Evolutionary conservation across 1,140 invertebrate genomes (phyloP).

Genomic region (Leguminivora glycinivorella): DNA sequence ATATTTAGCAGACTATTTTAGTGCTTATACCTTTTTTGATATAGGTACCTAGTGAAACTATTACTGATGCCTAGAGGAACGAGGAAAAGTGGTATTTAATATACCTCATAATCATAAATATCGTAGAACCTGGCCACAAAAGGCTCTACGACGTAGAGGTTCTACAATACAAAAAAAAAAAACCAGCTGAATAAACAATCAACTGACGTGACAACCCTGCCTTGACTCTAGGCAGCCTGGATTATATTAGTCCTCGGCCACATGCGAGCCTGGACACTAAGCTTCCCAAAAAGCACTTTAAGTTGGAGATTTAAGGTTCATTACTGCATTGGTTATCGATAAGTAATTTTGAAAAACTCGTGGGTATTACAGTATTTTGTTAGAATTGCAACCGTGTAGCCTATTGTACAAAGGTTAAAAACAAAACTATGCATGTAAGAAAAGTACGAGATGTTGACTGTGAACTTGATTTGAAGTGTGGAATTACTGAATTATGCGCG

Average conservation of each 20-base stretch:
- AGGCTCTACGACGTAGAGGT: slow-evolving; percentile 14
- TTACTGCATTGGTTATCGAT: background rate
- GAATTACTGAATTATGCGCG: slow-evolving; percentile 1
- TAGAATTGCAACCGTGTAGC: background rate
- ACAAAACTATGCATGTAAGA: background rate
- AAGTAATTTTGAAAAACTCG: background rate
- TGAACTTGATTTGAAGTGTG: background rate
- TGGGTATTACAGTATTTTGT: background rate
- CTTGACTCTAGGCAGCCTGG: background rate
- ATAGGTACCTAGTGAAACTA: background rate
- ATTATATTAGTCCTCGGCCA: slow-evolving; percentile 25
- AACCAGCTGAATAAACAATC: background rate
- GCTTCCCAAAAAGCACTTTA: slow-evolving; percentile 9
- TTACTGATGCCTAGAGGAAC: background rate
- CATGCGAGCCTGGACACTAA: background rate
- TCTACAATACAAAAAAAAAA: background rate
- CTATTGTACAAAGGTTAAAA: background rate
- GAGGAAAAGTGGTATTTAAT: background rate
- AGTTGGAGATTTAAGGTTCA: background rate
- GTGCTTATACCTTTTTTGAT: background rate
- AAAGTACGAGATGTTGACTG: background rate
- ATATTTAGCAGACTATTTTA: background rate
- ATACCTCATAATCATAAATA: background rate
- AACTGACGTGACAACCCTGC: slow-evolving; percentile 3
- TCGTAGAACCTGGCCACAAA: background rate